Conservation (phyloP, 30 jellyfish, hydroid and myxozoan genomes). For the Euphysa ruthae region DNA sequence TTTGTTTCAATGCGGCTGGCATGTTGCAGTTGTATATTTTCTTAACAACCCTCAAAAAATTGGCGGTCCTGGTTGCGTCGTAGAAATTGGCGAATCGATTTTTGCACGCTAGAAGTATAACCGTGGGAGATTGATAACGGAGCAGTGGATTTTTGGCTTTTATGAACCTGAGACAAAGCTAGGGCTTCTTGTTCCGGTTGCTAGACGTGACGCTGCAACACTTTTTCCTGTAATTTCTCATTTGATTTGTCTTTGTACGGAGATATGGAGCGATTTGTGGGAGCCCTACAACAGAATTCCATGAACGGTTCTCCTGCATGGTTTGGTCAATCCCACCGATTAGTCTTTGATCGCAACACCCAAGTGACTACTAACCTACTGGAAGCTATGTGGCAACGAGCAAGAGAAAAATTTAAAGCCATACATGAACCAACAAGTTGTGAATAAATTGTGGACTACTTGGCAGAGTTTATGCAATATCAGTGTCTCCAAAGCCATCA, state of each 20-base stretch:
- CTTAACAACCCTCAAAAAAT: constrained; percentile 12
- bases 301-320: no score
- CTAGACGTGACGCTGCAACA: constrained; percentile 37
- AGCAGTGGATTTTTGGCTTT: constrained; percentile 35
- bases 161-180: constrained; percentile 11
- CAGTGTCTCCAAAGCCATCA: no score
- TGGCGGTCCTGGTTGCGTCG: constrained; percentile 25
- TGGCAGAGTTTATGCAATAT: no score
- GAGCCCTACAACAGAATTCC: no score
- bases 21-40: constrained; percentile 10
- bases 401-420: no score
- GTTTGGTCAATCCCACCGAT: no score
- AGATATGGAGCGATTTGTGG: constrained; percentile 28
- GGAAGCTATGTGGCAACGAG: no score
- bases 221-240: constrained; percentile 20
- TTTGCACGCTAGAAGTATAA: constrained; percentile 32
- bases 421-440: no score
- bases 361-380: no score
- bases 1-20: constrained; percentile 16
- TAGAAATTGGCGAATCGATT: constrained; percentile 17
- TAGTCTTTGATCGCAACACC: no score
- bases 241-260: constrained; percentile 27
- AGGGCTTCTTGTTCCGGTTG: constrained; percentile 36
- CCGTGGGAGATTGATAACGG: constrained; percentile 31
- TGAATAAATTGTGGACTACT: no score